Conservation (phyloP, 2,113 vertebrate species). For the Myrmecobius fasciatus region DNA sequence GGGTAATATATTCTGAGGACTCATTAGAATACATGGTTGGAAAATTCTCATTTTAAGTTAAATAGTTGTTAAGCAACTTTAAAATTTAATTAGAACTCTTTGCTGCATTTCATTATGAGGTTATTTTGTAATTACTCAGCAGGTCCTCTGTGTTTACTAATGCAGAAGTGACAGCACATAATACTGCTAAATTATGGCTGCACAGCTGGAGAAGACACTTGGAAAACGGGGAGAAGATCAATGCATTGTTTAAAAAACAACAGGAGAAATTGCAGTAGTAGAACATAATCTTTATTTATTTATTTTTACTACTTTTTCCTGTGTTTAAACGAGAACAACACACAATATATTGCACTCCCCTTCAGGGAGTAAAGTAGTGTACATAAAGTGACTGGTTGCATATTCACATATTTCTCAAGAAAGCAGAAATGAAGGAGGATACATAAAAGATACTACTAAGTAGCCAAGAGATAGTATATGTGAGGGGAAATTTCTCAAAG, state of each 20-base stretch:
- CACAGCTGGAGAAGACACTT: slow-evolving; percentile 76
- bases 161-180: slow-evolving; percentile 83
- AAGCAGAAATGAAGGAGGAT: neutral
- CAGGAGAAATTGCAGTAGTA: slow-evolving; percentile 56
- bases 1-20: slow-evolving; percentile 78
- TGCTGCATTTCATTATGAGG: slow-evolving; percentile 84
- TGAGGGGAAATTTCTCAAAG: slow-evolving; percentile 40
- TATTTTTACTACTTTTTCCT: neutral
- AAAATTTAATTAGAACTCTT: slow-evolving; percentile 83
- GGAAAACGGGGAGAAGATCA: slow-evolving; percentile 76
- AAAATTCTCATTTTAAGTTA: slow-evolving; percentile 80
- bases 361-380: slow-evolving; percentile 26
- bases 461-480: slow-evolving; percentile 23
- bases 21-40: slow-evolving; percentile 73
- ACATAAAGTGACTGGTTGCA: neutral
- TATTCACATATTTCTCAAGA: slow-evolving; percentile 39
- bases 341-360: neutral
- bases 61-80: slow-evolving; percentile 81
- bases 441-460: slow-evolving; percentile 8
- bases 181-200: slow-evolving; percentile 78
- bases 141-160: slow-evolving; percentile 81
- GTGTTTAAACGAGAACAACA: slow-evolving; percentile 26
- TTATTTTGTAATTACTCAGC: slow-evolving; percentile 84
- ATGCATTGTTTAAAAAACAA: slow-evolving; percentile 70
- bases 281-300: slow-evolving; percentile 26